These are phyloP conservation scores for Phortica variegata DNA, from an alignment of 1,140 invertebrate species.

Conservation along the genomic window DNA sequence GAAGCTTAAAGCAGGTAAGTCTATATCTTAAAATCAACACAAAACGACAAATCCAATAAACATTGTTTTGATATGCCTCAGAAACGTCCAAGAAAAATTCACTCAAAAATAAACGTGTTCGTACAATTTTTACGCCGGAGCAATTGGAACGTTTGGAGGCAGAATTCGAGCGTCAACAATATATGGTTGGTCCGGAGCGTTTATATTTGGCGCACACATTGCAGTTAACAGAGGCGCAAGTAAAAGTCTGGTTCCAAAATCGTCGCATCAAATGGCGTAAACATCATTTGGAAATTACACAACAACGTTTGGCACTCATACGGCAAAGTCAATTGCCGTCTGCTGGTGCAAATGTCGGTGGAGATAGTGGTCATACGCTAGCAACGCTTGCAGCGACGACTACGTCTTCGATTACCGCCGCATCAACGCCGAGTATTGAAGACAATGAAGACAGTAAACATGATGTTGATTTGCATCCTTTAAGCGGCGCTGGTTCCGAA, in stretches of 20 bases:
- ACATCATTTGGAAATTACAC: conserved; percentile 86
- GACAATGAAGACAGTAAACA: conserved; percentile 49
- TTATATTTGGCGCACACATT: conserved; percentile 85
- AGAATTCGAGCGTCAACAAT: conserved; percentile 91
- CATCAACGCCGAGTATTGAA: conserved; percentile 29
- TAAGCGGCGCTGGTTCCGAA: conserved; percentile 38
- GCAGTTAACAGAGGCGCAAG: conserved; percentile 88
- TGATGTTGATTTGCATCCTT: conserved; percentile 14
- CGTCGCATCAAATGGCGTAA: conserved; percentile 95
- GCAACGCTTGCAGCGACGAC: conserved; percentile 17
- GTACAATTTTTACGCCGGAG: conserved; percentile 93
- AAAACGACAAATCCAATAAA: too few relatives aligned
- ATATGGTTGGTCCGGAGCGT: conserved; percentile 90
- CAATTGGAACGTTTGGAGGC: conserved; percentile 88
- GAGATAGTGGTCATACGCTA: not conserved
- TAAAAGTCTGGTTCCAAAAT: conserved; percentile 98
- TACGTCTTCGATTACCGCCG: conserved; percentile 9
- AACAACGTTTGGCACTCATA: conserved; percentile 78
- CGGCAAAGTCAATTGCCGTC: conserved; percentile 62
- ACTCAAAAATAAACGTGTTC: conserved; percentile 71
- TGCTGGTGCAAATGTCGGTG: conserved; percentile 6
- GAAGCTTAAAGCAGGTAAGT: conserved; percentile 49
- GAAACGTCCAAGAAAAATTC: conserved; percentile 48
- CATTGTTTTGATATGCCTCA: not conserved
- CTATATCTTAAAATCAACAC: too few relatives aligned